Conservation (phyloP, 30 jellyfish, hydroid and myxozoan species). For the Clytia hemisphaerica region DNA sequence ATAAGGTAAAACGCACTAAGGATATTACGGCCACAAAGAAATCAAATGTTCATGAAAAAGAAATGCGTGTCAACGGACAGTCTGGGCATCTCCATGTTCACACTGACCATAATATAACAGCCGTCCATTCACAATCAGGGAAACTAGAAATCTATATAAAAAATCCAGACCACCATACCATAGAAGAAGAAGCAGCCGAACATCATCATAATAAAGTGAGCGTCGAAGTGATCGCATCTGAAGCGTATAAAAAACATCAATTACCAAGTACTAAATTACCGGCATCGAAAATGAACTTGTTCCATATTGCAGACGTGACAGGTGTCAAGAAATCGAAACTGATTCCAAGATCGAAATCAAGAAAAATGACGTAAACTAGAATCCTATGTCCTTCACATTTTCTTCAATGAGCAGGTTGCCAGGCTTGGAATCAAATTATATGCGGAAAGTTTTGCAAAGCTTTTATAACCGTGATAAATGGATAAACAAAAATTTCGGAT, state of each 20-base stretch:
- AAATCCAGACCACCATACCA: constrained; percentile 3
- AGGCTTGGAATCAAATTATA: too few relatives aligned
- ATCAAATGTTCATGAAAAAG: constrained; percentile 3
- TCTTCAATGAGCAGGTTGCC: too few relatives aligned
- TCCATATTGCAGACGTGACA: not conserved
- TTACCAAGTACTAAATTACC: not conserved
- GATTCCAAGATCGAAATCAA: too few relatives aligned
- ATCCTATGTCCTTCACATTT: too few relatives aligned
- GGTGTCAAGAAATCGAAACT: constrained; percentile 11
- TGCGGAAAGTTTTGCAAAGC: too few relatives aligned
- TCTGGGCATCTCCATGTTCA: constrained; percentile 15
- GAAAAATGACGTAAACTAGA: too few relatives aligned
- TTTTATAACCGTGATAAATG: too few relatives aligned
- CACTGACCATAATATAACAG: constrained; percentile 14
- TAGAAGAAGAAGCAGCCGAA: not conserved
- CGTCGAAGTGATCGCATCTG: not conserved
- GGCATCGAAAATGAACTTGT: not conserved
- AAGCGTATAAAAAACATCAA: not conserved
- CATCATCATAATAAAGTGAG: not conserved
- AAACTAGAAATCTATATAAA: constrained; percentile 3
- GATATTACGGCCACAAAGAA: constrained; percentile 3
- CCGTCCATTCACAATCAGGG: constrained; percentile 17
- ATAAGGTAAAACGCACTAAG: not conserved
- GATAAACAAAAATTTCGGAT: too few relatives aligned
- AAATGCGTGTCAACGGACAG: constrained; percentile 8